Conservation (phyloP, 2,888 invertebrate genomes). For the Trissoscelio sp. region DNA sequence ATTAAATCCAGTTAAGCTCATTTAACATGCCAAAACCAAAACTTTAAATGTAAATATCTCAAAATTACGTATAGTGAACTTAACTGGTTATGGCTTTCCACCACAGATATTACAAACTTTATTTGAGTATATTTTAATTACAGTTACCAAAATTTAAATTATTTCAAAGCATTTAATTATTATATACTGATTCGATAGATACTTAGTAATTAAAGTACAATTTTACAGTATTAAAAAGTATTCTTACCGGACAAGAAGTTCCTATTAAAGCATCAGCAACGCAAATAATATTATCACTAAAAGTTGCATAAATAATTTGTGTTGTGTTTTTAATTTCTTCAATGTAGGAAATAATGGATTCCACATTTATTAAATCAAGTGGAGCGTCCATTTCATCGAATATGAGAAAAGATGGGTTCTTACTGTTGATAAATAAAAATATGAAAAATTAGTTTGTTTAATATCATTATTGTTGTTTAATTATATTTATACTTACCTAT, state of each 20-base stretch:
- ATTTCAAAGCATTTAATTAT: too few relatives aligned
- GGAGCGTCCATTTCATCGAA: constrained; percentile 49
- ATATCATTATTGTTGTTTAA: neutral
- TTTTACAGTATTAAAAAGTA: too few relatives aligned
- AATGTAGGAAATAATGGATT: constrained; percentile 1
- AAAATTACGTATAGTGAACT: too few relatives aligned
- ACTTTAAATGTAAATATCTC: too few relatives aligned
- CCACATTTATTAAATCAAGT: constrained; percentile 15
- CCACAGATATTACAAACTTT: too few relatives aligned
- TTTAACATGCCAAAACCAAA: too few relatives aligned
- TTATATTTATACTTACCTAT: constrained; percentile 10
- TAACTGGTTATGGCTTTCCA: too few relatives aligned
- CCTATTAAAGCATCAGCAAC: constrained; percentile 12
- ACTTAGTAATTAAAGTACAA: too few relatives aligned
- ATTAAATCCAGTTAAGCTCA: too few relatives aligned
- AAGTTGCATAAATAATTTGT: constrained; percentile 31
- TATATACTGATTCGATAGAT: too few relatives aligned
- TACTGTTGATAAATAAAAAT: neutral
- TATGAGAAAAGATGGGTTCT: constrained; percentile 23
- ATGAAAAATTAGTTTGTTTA: neutral
- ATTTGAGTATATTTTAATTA: too few relatives aligned
- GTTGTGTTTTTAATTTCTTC: neutral
- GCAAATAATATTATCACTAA: constrained; percentile 1
- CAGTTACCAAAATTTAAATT: too few relatives aligned
- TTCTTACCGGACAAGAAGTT: constrained; percentile 11